These are phyloP conservation scores for honey bee (Apis mellifera) DNA, from an alignment of 1,140 invertebrate genomes.

Conservation along the genomic window Amel_HAv3.1 CM009939.2:6622001-6622500, in stretches of 20 bases:
- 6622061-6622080: constrained; percentile 51
- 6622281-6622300: not conserved
- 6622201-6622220: not conserved
- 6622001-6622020: constrained; percentile 77
- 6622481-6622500: not conserved
- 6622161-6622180: constrained; percentile 67
- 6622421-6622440: not conserved
- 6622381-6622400: not conserved
- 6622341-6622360: not conserved
- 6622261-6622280: not conserved
- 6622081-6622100: constrained; percentile 46
- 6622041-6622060: constrained; percentile 61
- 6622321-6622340: not conserved
- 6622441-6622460: not conserved
- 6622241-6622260: not conserved
- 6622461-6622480: not conserved
- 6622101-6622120: constrained; percentile 40
- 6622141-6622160: constrained; percentile 62
- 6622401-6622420: not conserved
- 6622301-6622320: not conserved
- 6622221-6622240: no score
- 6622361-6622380: not conserved
- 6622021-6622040: constrained; percentile 71
- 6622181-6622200: constrained; percentile 49
- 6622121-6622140: constrained; percentile 38